Conservation (phyloP, 2,113 vertebrate genomes). For the Coptodon bakossiorum region DNA sequence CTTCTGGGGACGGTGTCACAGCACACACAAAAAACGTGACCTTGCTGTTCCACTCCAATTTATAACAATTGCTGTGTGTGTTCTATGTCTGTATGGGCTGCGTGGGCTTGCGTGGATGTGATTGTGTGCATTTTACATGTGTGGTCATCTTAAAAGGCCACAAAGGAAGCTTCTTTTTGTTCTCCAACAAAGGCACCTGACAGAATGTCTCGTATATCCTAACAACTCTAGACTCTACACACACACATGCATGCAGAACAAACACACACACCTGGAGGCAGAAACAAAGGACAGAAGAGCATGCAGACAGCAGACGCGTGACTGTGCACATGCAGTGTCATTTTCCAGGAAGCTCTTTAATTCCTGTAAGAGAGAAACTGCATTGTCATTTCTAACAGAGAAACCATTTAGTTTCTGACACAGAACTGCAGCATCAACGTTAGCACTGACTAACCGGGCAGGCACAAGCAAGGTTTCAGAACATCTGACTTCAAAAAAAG, state of each 20-base stretch:
- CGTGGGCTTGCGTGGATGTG: background rate
- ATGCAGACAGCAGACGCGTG: background rate
- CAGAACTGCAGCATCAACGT: background rate
- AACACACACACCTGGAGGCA: background rate
- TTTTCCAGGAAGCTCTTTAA: background rate
- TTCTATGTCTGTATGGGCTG: background rate
- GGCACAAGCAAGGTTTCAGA: background rate
- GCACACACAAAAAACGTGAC: constrained; percentile 18
- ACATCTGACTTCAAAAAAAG: background rate
- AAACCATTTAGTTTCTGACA: constrained; percentile 31
- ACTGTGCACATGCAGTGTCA: background rate
- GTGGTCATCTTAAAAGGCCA: background rate
- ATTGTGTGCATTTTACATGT: background rate
- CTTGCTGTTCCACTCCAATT: constrained; percentile 41
- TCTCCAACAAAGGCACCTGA: constrained; percentile 33
- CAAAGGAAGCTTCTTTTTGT: constrained; percentile 5
- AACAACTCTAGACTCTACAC: background rate
- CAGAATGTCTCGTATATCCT: constrained; percentile 22
- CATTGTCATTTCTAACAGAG: constrained; percentile 43
- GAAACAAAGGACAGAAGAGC: background rate
- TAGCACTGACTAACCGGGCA: background rate
- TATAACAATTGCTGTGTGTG: background rate
- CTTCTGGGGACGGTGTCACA: constrained; percentile 1
- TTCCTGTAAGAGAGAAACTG: constrained; percentile 21
- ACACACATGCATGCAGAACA: background rate